These are phyloP conservation scores for Mastacembelus armatus DNA, from an alignment of 2,797 vertebrate genomes.

Conservation along the genomic window DNA sequence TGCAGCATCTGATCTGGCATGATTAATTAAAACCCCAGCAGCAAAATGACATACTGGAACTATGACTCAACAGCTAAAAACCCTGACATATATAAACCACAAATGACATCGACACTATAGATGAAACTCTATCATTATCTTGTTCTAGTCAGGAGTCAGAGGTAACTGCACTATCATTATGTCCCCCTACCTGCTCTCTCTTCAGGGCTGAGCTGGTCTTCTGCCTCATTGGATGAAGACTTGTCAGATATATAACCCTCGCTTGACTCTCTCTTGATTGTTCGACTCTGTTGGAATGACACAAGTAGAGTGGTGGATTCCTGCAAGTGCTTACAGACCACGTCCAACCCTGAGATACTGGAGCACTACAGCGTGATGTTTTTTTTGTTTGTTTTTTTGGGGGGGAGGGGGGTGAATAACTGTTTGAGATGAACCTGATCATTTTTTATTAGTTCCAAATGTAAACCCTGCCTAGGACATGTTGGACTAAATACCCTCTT, in stretches of 20 bases:
- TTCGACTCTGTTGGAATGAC: constrained; percentile 83
- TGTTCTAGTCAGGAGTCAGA: constrained; percentile 14
- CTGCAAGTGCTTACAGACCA: constrained; percentile 29
- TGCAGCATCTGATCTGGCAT: too few species aligned
- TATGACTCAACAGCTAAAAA: constrained; percentile 19
- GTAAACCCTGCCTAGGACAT: not conserved
- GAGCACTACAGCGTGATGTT: not conserved
- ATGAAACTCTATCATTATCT: not conserved
- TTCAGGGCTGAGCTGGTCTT: constrained; percentile 83
- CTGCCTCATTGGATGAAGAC: constrained; percentile 84
- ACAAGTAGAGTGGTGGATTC: constrained; percentile 67
- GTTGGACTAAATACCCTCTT: not conserved
- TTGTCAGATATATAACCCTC: constrained; percentile 83
- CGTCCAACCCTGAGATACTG: constrained; percentile 18
- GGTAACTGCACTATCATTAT: constrained; percentile 36
- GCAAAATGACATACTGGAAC: constrained; percentile 21
- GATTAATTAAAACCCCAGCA: constrained; percentile 38
- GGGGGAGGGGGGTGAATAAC: too few species aligned
- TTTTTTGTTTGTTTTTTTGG: too few species aligned
- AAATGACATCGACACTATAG: not conserved
- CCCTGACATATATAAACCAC: not conserved
- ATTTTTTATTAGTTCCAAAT: not conserved
- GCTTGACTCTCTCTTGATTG: constrained; percentile 79
- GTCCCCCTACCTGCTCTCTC: constrained; percentile 84
- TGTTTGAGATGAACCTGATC: not conserved